Evolutionary conservation across 2,113 vertebrate genomes (phyloP).

Genomic region (Eolophus roseicapilla): DNA sequence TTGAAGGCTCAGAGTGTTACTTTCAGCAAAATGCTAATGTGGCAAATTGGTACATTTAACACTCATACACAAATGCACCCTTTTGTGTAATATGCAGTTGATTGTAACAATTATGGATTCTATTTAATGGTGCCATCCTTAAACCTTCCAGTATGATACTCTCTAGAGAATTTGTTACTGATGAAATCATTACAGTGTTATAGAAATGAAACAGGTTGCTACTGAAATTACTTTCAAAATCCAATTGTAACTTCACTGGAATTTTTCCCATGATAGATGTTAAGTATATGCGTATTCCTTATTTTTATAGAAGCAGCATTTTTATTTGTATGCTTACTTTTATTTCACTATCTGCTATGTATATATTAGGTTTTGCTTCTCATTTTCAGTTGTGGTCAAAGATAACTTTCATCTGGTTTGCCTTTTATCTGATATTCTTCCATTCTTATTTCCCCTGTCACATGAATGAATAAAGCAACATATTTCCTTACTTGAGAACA

Average conservation of each 20-base stretch:
- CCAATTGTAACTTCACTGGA: constrained; percentile 14
- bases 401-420: neutral
- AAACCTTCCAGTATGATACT: constrained; percentile 31
- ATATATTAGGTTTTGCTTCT: neutral
- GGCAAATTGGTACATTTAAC: constrained; percentile 16
- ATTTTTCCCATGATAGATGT: constrained; percentile 30
- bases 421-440: neutral
- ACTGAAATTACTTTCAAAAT: constrained; percentile 41
- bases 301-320: neutral
- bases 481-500: neutral
- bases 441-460: neutral
- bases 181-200: constrained; percentile 41
- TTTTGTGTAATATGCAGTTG: constrained; percentile 21
- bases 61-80: constrained; percentile 7
- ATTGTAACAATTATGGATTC: constrained; percentile 36
- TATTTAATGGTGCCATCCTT: constrained; percentile 36
- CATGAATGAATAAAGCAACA: neutral
- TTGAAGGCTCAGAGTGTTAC: constrained; percentile 17
- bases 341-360: neutral
- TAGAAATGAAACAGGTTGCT: constrained; percentile 43
- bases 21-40: constrained; percentile 48
- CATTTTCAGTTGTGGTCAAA: constrained; percentile 1
- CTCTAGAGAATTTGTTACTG: constrained; percentile 37
- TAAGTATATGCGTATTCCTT: neutral
- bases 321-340: constrained; percentile 23